Percentiles rank a stretch among this genome's conserved stretches.
These are phyloP conservation scores for Anodontia alba DNA, from an alignment of 2,888 invertebrate species.

Conservation along the genomic window DNA sequence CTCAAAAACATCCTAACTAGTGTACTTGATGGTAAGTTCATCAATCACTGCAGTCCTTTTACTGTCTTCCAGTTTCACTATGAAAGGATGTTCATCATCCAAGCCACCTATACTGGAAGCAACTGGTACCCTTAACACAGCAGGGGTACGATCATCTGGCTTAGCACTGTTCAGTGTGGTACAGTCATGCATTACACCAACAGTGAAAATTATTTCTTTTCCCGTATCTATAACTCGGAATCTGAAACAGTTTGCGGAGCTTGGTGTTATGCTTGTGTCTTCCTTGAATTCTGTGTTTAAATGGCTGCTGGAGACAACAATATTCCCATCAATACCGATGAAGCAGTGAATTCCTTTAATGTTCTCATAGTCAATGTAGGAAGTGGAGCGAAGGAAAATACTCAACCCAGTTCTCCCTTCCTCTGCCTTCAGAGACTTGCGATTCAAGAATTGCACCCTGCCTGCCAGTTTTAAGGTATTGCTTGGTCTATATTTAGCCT, in stretches of 20 bases:
- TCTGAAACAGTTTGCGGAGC: conserved; percentile 75
- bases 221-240: conserved; percentile 73
- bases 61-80: conserved; percentile 77
- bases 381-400: conserved; percentile 74
- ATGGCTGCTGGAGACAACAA: conserved; percentile 69
- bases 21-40: conserved; percentile 75
- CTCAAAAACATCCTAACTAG: background rate
- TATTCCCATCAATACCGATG: conserved; percentile 75
- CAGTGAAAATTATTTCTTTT: conserved; percentile 67
- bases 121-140: conserved; percentile 65
- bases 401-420: conserved; percentile 72
- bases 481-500: conserved; percentile 71
- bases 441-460: conserved; percentile 74
- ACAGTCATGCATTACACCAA: conserved; percentile 76
- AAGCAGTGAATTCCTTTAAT: conserved; percentile 78
- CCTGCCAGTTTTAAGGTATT: conserved; percentile 69
- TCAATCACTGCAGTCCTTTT: conserved; percentile 76
- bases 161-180: conserved; percentile 74
- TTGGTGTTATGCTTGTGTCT: conserved; percentile 71
- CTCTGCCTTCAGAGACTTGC: conserved; percentile 65
- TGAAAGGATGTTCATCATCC: conserved; percentile 73
- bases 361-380: conserved; percentile 74
- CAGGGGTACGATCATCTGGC: conserved; percentile 60
- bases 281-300: conserved; percentile 61
- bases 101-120: conserved; percentile 63